A percentile compares a stretch with the other conserved stretches of the same genome.
Evolutionary conservation across 1,140 invertebrate species (phyloP).

Genomic region (Drosophila sproati): DNA sequence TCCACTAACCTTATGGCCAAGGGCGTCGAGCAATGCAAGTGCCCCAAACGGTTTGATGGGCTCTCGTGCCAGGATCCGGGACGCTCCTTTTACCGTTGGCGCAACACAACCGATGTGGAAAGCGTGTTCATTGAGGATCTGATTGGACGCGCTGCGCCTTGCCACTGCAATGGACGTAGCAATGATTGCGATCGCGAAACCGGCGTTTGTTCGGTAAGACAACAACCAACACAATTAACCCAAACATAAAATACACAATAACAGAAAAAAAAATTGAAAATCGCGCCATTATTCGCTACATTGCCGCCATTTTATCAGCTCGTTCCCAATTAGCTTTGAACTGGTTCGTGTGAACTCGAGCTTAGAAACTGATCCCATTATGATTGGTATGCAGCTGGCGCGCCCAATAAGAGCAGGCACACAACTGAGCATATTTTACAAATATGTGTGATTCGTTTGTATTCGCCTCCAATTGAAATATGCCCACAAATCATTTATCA

Average conservation of each 20-base stretch:
- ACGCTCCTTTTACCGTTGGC: constrained; percentile 92
- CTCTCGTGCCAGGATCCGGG: constrained; percentile 95
- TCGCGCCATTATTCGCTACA: background rate
- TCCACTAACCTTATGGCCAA: constrained; percentile 88
- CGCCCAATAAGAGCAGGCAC: background rate
- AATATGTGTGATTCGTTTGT: too few relatives aligned
- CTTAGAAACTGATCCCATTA: background rate
- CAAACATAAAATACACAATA: too few relatives aligned
- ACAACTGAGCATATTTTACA: too few relatives aligned
- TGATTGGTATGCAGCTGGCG: background rate
- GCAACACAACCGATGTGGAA: constrained; percentile 85
- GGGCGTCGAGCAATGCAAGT: constrained; percentile 95
- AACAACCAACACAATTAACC: too few relatives aligned
- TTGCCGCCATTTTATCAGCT: background rate
- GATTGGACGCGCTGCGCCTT: constrained; percentile 92
- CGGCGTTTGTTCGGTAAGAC: constrained; percentile 92
- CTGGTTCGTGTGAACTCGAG: background rate
- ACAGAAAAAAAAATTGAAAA: too few relatives aligned
- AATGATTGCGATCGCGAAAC: constrained; percentile 92
- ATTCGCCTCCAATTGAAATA: background rate
- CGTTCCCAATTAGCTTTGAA: background rate
- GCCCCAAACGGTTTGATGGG: constrained; percentile 91
- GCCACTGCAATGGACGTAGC: constrained; percentile 93
- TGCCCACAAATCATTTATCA: too few relatives aligned
- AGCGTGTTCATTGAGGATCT: constrained; percentile 85